Conservation (phyloP, 1,140 invertebrate genomes). For the Frieseomelitta varia region DNA sequence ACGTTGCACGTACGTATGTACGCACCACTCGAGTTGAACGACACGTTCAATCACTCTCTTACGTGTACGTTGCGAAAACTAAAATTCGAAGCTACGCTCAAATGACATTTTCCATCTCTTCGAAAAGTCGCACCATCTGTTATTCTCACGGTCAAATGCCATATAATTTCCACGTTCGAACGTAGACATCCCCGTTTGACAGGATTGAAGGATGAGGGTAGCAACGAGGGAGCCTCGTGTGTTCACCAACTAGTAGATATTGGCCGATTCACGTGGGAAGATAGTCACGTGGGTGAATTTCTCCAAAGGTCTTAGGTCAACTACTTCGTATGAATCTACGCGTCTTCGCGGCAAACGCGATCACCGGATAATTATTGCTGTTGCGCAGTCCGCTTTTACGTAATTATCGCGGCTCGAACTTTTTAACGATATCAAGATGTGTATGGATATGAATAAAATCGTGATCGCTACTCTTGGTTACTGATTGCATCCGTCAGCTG, state of each 20-base stretch:
- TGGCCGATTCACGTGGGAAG: constrained; percentile 55
- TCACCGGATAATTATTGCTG: constrained; percentile 1
- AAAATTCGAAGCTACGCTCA: background rate
- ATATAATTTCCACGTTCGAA: background rate
- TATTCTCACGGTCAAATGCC: background rate
- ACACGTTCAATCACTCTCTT: background rate
- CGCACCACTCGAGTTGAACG: background rate
- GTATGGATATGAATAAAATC: background rate
- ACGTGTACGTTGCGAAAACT: background rate
- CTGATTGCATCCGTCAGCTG: background rate
- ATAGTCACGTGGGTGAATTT: constrained; percentile 55
- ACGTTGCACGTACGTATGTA: too few species aligned
- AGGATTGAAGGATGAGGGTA: constrained; percentile 1
- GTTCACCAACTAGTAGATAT: constrained; percentile 25
- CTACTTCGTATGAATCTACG: constrained; percentile 18
- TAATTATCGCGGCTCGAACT: background rate
- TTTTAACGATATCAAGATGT: background rate
- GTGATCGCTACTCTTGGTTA: too few species aligned
- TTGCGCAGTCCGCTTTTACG: background rate
- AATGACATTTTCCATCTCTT: background rate
- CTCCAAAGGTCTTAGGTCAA: constrained; percentile 55
- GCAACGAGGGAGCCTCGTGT: constrained; percentile 14
- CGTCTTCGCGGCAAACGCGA: constrained; percentile 18
- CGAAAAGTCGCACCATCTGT: background rate
- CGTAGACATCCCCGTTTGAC: constrained; percentile 3